Base-by-base conservation (phyloP, 1,140 invertebrate species). In the Anoplolepis gracilipes region DNA sequence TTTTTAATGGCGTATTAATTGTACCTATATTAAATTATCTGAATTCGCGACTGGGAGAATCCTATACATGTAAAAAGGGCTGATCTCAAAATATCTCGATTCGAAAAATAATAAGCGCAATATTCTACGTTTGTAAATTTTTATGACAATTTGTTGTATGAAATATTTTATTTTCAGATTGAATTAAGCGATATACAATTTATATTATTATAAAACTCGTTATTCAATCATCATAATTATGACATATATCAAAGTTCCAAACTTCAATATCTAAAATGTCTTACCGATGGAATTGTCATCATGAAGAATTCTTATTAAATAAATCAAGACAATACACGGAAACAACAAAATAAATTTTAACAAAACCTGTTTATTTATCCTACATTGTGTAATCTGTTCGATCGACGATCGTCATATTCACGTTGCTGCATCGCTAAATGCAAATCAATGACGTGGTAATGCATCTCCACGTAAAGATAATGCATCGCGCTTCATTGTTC, bases 401-500 rank as follows among this genome's bases (percentile, higher is more conserved):
- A 81, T 57, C 49, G 36, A 25, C 53, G 65, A 72, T 72, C 25
- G 78, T 22, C 5, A 30, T 57, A 67, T 53, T 30, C 36, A 1
- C 22, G 33, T 55, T 42, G 57, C 16, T 22, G 49, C 67, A 59
- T 49, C 16, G 46, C 39, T 33, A 82, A 79, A 82, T 61, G 36
- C 78, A 61, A 19, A 82, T 82, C 65, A 61, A 57, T 73, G 53
- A 82, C 78, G 78, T 81, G 25, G 78, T 33, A 72, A 33, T 55
- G 78, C 67, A 82, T 82, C 78, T 55, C 78, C 81, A 77, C 76
- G 84, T 61, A 67, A 86, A 89, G 84, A 89, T 86, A 88, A 86
- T 70, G 22, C 72, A 78, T 78, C 77, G 73, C 36, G 55, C 25
- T 49, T 87, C 85, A 89, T 90, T 89, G 88, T 90, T 90, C 88